Conservation (phyloP, 2,113 vertebrate species). For the Panthera tigris region DNA sequence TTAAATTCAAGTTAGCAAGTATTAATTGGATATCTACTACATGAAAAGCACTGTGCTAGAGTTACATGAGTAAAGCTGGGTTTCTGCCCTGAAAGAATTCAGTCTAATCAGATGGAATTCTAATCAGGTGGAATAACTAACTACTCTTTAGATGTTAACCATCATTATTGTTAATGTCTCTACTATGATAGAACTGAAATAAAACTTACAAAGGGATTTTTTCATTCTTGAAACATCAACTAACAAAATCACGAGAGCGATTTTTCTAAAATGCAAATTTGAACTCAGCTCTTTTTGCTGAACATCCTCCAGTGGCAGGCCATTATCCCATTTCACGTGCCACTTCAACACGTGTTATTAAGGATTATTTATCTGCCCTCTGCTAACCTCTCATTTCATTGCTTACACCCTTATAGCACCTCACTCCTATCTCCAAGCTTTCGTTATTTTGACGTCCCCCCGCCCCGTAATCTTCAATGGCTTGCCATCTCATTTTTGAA, state of each 20-base stretch:
- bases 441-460: neutral
- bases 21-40: neutral
- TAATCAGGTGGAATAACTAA: neutral
- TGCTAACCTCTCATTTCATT: neutral
- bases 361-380: neutral
- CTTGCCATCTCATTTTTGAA: neutral
- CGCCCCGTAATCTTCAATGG: neutral
- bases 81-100: neutral
- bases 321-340: neutral
- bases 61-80: neutral
- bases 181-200: neutral
- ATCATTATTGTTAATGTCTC: neutral
- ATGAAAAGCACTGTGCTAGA: neutral
- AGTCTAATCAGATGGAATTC: neutral
- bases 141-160: neutral
- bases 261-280: conserved; percentile 23
- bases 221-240: neutral
- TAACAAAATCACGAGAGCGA: neutral
- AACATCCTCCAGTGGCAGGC: neutral
- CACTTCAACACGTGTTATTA: neutral
- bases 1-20: conserved; percentile 44
- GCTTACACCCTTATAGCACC: neutral
- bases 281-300: neutral
- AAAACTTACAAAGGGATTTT: neutral
- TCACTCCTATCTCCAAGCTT: neutral